Evolutionary conservation across 2,113 vertebrate genomes (phyloP).

Genomic region (Dicerorhinus sumatrensis): DNA sequence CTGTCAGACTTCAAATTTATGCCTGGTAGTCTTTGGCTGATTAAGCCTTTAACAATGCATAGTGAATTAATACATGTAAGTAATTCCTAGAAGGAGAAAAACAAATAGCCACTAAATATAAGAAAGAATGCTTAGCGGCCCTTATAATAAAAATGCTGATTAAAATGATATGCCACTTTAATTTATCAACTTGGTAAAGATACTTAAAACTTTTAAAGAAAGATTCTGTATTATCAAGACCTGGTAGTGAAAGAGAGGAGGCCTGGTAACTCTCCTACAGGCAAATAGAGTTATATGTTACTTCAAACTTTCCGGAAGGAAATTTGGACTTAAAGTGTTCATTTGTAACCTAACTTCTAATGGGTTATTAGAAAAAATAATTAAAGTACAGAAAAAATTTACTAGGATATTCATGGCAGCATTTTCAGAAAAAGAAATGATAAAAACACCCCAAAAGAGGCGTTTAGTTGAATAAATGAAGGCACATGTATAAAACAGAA

Average conservation of each 20-base stretch:
- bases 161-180: neutral
- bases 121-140: neutral
- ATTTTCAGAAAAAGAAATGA: neutral
- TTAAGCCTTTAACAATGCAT: neutral
- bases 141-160: neutral
- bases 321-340: neutral
- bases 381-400: neutral
- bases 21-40: neutral
- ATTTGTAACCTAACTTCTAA: neutral
- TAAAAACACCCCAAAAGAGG: neutral
- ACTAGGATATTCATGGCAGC: neutral
- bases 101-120: constrained; percentile 17
- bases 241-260: neutral
- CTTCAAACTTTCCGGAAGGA: neutral
- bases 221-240: neutral
- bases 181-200: neutral
- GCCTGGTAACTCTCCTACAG: neutral
- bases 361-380: neutral
- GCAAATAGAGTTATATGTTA: neutral
- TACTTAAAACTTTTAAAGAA: neutral
- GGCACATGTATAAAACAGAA: neutral
- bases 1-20: neutral
- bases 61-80: neutral
- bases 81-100: constrained; percentile 32
- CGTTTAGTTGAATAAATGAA: constrained; percentile 19